Evolutionary conservation across 2,888 invertebrate genomes (phyloP), one percentile per base, ranked within the genome.

Genomic region (Tiphia femorata): DNA sequence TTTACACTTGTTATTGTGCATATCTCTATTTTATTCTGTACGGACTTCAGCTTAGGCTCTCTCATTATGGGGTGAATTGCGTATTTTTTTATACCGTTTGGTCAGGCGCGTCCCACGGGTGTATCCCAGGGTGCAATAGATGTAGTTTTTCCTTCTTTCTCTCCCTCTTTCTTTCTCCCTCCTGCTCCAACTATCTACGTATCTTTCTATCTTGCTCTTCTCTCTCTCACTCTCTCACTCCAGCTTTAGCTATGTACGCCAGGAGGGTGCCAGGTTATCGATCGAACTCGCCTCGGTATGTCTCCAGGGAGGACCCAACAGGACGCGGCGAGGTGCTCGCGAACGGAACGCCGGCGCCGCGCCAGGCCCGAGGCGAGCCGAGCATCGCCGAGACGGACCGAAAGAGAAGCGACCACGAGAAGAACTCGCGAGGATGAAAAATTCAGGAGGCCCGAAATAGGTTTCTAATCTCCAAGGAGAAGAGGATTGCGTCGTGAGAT

Each of bases 231-330:
- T 6, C 25, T 8, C 25, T 6, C 6, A 25, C 25, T 8, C 25
- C 25, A 25, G 8, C 25, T 25, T 25, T 25, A 6, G 25, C 25
- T 8, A 5, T 29, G 3, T 5, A 33, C 33, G 33, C 49, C 41
- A 55, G 58, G 42, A 52, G 30, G 46, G 49, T 25, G 50, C 25
- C 41, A 52, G 27, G 37, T 43, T 64, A 64, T 68, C 67, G 64
- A 67, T 67, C 64, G 52, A 17, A 19, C 40, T 55, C 50, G 51
- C 55, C 62, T 54, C 50, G 50, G 61, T 58, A 64, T 62, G 52
- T 62, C 67, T 53, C 62, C 50, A 33, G 61, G 66, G 62, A 55
- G 64, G 59, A 64, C 47, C 52, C 53, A 50, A 38, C 49, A 56
- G 61, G 59, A 64, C 62, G 64, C 62, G 64, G n/a, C n/a, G n/a